A percentile compares a stretch with the other conserved stretches of the same genome.
These are phyloP conservation scores for Anticlea derivata DNA, from an alignment of 2,888 invertebrate species.

Conservation along the genomic window DNA sequence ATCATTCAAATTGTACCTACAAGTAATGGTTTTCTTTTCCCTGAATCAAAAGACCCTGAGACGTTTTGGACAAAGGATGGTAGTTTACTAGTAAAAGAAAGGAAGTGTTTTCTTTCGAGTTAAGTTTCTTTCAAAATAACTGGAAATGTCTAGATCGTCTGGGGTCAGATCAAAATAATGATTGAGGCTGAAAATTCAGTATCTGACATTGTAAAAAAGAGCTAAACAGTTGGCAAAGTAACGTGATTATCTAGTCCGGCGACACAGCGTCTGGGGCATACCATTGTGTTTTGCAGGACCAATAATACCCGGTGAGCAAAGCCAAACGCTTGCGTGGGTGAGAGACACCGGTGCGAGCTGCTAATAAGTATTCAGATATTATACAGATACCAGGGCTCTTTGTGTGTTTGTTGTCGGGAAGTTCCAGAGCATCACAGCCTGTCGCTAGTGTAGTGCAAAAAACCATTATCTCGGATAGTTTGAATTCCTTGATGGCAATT, in stretches of 20 bases:
- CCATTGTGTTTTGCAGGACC: conserved; percentile 67
- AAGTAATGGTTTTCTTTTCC: background rate
- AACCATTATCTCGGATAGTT: too few relatives aligned
- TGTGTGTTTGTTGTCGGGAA: conserved; percentile 7
- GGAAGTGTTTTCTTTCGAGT: too few relatives aligned
- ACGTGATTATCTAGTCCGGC: conserved; percentile 64
- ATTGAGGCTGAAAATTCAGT: background rate
- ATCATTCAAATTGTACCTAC: background rate
- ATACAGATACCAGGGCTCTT: conserved; percentile 18
- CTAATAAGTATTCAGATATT: conserved; percentile 14
- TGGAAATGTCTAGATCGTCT: too few relatives aligned
- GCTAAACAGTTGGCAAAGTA: conserved; percentile 60
- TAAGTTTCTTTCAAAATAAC: too few relatives aligned
- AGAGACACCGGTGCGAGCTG: conserved; percentile 18
- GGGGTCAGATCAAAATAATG: background rate
- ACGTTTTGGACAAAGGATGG: background rate
- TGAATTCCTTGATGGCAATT: too few relatives aligned
- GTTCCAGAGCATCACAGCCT: background rate
- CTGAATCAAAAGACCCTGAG: background rate
- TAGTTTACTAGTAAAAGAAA: too few relatives aligned
- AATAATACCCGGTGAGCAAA: conserved; percentile 54
- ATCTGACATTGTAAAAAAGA: conserved; percentile 34
- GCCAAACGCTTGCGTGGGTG: conserved; percentile 33
- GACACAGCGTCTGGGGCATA: conserved; percentile 71
- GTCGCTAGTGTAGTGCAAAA: too few relatives aligned